Evolutionary conservation across 37 sponge, comb jelly and placozoan genomes (phyloP), one percentile per base, ranked within the genome.

Genomic region (Spongilla lacustris): DNA sequence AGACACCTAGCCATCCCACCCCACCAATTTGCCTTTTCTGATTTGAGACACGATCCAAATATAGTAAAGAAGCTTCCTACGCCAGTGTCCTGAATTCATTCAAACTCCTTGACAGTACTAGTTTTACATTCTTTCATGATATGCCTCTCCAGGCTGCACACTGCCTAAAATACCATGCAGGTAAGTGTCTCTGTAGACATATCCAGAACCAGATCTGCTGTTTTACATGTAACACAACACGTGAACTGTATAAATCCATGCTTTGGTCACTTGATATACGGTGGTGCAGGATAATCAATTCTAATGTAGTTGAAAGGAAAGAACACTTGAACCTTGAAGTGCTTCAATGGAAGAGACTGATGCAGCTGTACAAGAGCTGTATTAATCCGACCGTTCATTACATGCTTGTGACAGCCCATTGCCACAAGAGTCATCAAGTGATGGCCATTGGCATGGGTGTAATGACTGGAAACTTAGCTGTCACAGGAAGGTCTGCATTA

Each of bases 131-230:
- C 46, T 31, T 81, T 67, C 28, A 0, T 6, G 89, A 78, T 14
- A 89, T 33, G 6, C 89, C 89, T 83, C 89, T 74, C 70, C 89
- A 83, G 48, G 89, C 89, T 36, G 89, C 25, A 58, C 83, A 89
- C 37, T 68, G 50, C 80, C 70, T 89, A 73, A 89, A 23, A 23
- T 80, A 82, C 24, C 78, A n/a, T n/a, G n/a, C n/a, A 30, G 46
- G 83, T 36, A 33, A 88, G 83, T 33, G 76, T 31, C n/a, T 84
- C 68, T 23, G 84, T 36, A 13, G 84, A 75, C 58, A 84, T 46
- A 23, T 58, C 66, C 26, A 50, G 66, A 30, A 84, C 84, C 24
- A 84, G 28, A 38, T 84, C 76, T 31, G 84, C 84, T 27, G n/a
- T n/a, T n/a, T n/a, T n/a, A n/a, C 84, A 27, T 25, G 84, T 84